Percentiles rank a stretch among this genome's conserved stretches.
Conservation (phyloP, 2,797 vertebrate species). For the Spinibarbus caldwelli region DNA sequence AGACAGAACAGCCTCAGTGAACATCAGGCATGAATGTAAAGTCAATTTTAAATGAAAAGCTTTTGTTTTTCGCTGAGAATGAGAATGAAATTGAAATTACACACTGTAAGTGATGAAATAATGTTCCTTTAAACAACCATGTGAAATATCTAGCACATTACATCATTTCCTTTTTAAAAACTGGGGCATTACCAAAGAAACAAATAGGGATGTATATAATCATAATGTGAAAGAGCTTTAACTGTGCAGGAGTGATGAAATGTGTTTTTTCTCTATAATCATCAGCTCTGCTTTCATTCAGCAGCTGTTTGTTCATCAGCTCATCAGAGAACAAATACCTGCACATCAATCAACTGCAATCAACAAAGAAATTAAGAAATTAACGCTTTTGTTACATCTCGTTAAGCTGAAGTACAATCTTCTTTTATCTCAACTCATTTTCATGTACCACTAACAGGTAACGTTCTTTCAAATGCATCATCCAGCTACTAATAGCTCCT, state of each 20-base stretch:
- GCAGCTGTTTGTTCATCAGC: background rate
- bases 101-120: background rate
- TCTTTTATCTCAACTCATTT: background rate
- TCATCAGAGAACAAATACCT: background rate
- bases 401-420: background rate
- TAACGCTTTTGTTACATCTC: background rate
- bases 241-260: background rate
- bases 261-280: background rate
- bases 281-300: background rate
- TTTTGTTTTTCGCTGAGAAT: background rate
- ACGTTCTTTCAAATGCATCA: background rate
- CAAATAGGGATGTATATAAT: background rate
- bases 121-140: background rate
- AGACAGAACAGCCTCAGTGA: background rate
- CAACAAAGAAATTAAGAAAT: background rate
- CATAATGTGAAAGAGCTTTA: background rate
- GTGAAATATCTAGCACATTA: background rate
- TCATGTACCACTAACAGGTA: background rate
- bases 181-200: background rate
- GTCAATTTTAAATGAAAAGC: background rate
- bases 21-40: background rate
- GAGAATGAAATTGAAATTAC: background rate
- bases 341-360: constrained; percentile 17
- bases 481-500: background rate
- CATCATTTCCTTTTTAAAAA: background rate